Base-by-base conservation (phyloP, 2,888 invertebrate species). In the Ganaspis brasiliensis region DNA sequence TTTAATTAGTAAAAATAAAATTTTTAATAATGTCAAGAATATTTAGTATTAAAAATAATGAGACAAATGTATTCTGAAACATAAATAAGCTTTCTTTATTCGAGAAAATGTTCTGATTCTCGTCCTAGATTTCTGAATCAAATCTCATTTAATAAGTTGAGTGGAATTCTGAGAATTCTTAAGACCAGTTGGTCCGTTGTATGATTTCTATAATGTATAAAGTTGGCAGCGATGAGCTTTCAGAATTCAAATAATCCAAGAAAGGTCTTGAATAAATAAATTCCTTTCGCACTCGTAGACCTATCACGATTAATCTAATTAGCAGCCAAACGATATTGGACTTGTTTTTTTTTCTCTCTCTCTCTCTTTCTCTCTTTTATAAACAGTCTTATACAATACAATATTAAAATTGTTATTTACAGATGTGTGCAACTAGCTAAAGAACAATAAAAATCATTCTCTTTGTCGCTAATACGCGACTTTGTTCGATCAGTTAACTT, bases 381-480 rank as follows among this genome's bases (percentile, higher is more conserved):
- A 89, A 90, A 89, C 90, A 90, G 87, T 89, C 87, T 88, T 84
- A 85, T 84, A 87, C 91, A 86, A 88, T 90, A 91, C 90, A 91
- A 83, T 89, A 89, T 89, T 88, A 88, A 88, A 90, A 89, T 90
- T 87, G 87, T 87, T 89, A 89, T 89, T 87, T 90, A 90, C 90
- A 89, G 84, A 82, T 84, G 84, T 88, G 87, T 87, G 85, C 82
- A 81, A 77, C 83, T 87, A 87, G 84, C 86, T 86, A 86, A 86
- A 85, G 85, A 85, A 85, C 88, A 88, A 86, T 67, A 45, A 67
- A 67, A 67, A 67, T 67, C 45, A n/a, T 67, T 21, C 8, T 45
- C 87, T 85, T 84, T 78, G 81, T 78, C 74, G 63, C 67, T 24
- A n/a, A 45, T 52, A 8, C 6, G n/a, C 45, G 59, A 59, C 26